phyloP scores from a whole-genome alignment of 1,140 invertebrate genomes.

The Hermatobates lingyangjiaoensis region DNA sequence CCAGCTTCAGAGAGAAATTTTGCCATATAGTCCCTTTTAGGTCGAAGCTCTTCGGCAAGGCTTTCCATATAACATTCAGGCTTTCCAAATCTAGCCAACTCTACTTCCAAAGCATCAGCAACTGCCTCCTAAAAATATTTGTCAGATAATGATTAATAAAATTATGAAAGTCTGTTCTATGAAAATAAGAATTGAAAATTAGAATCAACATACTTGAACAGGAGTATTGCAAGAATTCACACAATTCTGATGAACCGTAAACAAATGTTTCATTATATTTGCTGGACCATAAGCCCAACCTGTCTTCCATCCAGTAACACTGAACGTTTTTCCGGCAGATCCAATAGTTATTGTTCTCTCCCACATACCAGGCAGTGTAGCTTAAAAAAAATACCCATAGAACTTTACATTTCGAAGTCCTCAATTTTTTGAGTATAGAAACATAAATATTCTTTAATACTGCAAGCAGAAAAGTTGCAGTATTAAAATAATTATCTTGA shows the following conservation, averaged over 20 bases:
- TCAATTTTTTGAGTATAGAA: not conserved
- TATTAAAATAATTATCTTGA: not conserved
- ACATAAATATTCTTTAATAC: not conserved
- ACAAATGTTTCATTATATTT: slow-evolving; percentile 56
- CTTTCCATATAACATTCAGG: slow-evolving; percentile 74
- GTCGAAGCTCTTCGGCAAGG: slow-evolving; percentile 51
- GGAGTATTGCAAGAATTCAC: slow-evolving; percentile 83
- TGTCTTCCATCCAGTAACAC: slow-evolving; percentile 90
- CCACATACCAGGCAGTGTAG: slow-evolving; percentile 92
- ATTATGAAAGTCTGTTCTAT: not conserved
- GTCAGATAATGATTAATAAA: slow-evolving; percentile 4
- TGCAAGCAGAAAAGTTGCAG: not conserved
- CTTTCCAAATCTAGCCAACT: slow-evolving; percentile 45
- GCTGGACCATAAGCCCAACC: slow-evolving; percentile 91
- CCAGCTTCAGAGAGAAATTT: slow-evolving; percentile 58
- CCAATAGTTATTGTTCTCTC: slow-evolving; percentile 93
- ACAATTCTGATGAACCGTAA: slow-evolving; percentile 83
- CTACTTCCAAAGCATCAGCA: slow-evolving; percentile 72
- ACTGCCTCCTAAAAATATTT: slow-evolving; percentile 63
- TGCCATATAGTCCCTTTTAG: slow-evolving; percentile 72
- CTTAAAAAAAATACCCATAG: slow-evolving; percentile 32
- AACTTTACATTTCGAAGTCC: not conserved
- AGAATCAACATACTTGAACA: slow-evolving; percentile 34
- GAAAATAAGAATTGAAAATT: too few relatives aligned
- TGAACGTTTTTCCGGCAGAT: slow-evolving; percentile 94